phyloP scores from a whole-genome alignment of 2,888 invertebrate genomes.

The Oithona nana region DNA sequence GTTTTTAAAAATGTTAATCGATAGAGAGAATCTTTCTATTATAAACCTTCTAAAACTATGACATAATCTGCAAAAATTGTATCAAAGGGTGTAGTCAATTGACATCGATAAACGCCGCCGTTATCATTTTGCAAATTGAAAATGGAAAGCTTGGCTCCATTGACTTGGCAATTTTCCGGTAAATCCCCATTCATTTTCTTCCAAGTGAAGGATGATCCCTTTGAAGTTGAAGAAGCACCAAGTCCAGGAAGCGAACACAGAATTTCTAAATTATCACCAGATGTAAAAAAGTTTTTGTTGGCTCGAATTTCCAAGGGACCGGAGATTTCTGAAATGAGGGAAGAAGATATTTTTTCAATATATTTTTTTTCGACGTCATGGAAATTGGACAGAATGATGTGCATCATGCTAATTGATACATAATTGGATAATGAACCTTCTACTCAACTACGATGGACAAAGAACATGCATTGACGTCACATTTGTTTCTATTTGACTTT shows the following conservation, averaged over 20 bases:
- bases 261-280: not conserved
- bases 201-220: not conserved
- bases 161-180: not conserved
- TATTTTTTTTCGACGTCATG: too few relatives aligned
- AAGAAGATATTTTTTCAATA: too few relatives aligned
- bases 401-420: too few relatives aligned
- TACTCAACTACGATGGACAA: too few relatives aligned
- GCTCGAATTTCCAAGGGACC: not conserved
- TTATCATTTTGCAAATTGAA: not conserved
- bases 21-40: too few relatives aligned
- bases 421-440: too few relatives aligned
- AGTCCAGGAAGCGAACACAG: not conserved
- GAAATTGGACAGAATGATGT: too few relatives aligned
- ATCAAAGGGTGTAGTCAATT: not conserved
- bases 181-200: not conserved
- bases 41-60: not conserved
- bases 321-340: too few relatives aligned
- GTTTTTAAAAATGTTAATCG: too few relatives aligned
- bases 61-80: conserved; percentile 16
- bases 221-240: not conserved
- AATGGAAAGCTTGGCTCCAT: not conserved
- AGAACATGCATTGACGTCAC: too few relatives aligned
- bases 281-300: not conserved
- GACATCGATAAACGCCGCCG: not conserved
- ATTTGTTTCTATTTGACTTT: too few relatives aligned